Evolutionary conservation across 2,797 vertebrate genomes (phyloP).

Genomic region (Coracias cyanogaster): DNA sequence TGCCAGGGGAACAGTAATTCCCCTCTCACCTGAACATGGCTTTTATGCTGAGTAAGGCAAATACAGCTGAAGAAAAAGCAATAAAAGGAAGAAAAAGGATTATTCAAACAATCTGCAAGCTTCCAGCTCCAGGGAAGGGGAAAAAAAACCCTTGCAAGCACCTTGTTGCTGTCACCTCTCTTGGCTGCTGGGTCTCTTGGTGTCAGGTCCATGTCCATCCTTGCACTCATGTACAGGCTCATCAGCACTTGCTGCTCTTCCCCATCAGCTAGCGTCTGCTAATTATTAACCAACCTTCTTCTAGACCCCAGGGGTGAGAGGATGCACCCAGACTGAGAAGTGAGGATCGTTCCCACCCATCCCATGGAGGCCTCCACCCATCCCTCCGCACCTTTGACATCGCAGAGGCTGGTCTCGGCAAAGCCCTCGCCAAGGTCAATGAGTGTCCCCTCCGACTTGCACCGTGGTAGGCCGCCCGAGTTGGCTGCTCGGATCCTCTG

Average conservation of each 20-base stretch:
- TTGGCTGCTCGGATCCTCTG: slow-evolving; percentile 92
- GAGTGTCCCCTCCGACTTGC: slow-evolving; percentile 94
- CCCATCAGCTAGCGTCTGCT: background rate
- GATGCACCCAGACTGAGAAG: accelerated
- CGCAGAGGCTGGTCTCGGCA: slow-evolving; percentile 83
- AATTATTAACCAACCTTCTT: background rate
- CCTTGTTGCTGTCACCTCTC: background rate
- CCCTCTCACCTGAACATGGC: background rate
- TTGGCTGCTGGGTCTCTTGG: background rate
- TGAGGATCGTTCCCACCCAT: accelerated
- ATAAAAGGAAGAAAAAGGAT: background rate
- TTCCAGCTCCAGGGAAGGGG: accelerated
- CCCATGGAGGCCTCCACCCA: background rate
- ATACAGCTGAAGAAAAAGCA: background rate
- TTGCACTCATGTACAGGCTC: accelerated
- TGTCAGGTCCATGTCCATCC: background rate
- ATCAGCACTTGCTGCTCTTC: background rate
- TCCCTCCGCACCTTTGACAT: slow-evolving; percentile 90
- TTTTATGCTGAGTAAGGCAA: background rate
- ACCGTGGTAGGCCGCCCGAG: slow-evolving; percentile 89
- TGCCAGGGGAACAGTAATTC: background rate
- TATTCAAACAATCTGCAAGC: background rate
- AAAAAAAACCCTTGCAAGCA: accelerated
- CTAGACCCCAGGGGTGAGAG: background rate
- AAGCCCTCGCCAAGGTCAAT: slow-evolving; percentile 89